Base-by-base conservation (phyloP, 1,140 invertebrate species). In the Fopius arisanus region DNA sequence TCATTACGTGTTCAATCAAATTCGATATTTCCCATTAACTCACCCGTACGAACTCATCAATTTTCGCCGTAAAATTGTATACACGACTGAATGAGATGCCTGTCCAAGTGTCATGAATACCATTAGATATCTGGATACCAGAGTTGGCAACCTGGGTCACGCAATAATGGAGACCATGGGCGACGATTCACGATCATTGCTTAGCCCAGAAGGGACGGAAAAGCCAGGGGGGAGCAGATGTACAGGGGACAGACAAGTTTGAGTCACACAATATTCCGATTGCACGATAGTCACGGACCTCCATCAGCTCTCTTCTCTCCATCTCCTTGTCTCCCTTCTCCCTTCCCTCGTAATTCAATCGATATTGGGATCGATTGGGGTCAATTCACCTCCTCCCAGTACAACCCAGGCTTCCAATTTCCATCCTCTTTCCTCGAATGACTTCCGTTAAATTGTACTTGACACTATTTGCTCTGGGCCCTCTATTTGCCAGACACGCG, bases 161-260 rank as follows among this genome's bases (percentile, higher is more conserved):
- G 66, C 66, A 51, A 31, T 74, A 74, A 69, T 74, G 54, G 66
- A 74, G 14, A n/a, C 29, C 62, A 41, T 59, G 69, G 66, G 67
- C 67, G 63, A 29, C 51, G 28, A 68, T 37, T 40, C 62, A 41
- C 21, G 4, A 41, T 73, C 65, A 73, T 54, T 73, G 65, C 43
- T 40, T 48, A 5, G 66, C 12, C 37, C 43, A 23, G 10, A 28
- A 73, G 37, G 43, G 43, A 54, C 29, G 40, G 2, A 29, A 10
- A 40, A 29, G 23, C 23, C 14, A 37, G 28, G 31, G 21, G n/a
- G 26, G 23, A 51, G 3, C 12, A 29, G 26, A 21, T 4, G 9
- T 43, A 3, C n/a, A 7, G 29, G 62, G 62, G 62, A 9, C 16
- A 48, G 33, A 21, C 12, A 37, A 43, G 12, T 19, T 41, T 28